Percentiles rank a stretch among this genome's conserved stretches.
These are phyloP conservation scores for Erethizon dorsatum DNA, from an alignment of 2,797 vertebrate genomes.

Conservation along the genomic window DNA sequence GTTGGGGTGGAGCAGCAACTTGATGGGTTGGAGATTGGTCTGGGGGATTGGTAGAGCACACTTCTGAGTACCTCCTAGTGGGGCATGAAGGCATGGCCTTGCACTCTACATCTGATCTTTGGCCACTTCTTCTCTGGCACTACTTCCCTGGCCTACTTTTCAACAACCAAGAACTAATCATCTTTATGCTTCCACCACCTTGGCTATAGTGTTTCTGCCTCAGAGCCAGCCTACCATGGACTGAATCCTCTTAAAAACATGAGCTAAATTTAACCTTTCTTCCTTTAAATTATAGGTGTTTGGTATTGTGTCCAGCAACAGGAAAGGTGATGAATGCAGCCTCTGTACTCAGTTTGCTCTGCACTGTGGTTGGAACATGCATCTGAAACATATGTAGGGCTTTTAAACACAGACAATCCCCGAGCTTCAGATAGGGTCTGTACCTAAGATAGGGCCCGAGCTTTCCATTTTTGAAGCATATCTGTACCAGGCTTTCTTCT, in stretches of 20 bases:
- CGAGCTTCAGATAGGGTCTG: accelerated
- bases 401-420: neutral
- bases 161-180: neutral
- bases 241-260: neutral
- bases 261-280: neutral
- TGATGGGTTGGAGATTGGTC: neutral
- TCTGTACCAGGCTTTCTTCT: neutral
- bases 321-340: neutral
- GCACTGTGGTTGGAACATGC: neutral
- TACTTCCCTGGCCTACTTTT: neutral
- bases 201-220: neutral
- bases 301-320: neutral
- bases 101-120: neutral
- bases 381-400: neutral
- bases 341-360: accelerated
- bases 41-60: neutral
- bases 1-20: neutral
- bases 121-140: neutral
- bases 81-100: neutral
- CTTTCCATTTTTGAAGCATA: neutral
- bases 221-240: neutral
- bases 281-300: neutral
- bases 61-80: neutral
- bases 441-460: accelerated
- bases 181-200: neutral